Base-by-base conservation (phyloP, 2,113 vertebrate genomes). In the Mirza zaza region DNA sequence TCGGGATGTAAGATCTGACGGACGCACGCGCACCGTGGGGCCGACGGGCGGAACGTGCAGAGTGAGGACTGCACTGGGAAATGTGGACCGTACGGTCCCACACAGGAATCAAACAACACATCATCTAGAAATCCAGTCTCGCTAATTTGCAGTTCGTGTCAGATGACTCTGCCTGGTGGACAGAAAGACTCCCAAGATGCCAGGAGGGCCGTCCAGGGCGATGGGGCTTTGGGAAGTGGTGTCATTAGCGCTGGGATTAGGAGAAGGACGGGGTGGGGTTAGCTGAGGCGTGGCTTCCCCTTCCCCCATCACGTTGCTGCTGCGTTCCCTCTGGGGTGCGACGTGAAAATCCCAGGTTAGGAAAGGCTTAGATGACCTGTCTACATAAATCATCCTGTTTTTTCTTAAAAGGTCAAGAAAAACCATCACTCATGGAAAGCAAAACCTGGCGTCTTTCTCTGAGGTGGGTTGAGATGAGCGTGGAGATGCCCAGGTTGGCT, bases 51-150 rank as follows among this genome's bases (percentile, higher is more conserved):
- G n/a, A 52, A 48, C 75, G 59, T 65, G 63, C 59, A 14, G 20
- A 6, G 11, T 9, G 52, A 90, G 39, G 80, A 42, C 29, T 6
- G 59, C 45, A 18, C 55, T 52, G 63, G 57, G 67, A 61, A 68
- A 36, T 52, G 6, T 52, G 14, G 48, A 68, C 39, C 23, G 52
- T 6, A 55, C 1, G 12, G 8, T 63, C 76, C 80, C 59, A 91
- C 10, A 79, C 8, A 18, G 14, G 29, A n/a, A 48, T 85, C 23
- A 48, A 75, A 68, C 29, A 79, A 32, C 13, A 36, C 1, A 20
- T 25, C n/a, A n/a, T 68, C 57, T 63, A 90, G 63, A 93, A 91
- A 75, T 70, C 27, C 15, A 86, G 73, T 57, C 36, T 92, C 39
- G 25, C 52, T 84, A 45, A 39, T 77, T 27, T 79, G 55, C 9